A percentile compares a stretch with the other conserved stretches of the same genome.
Conservation (phyloP, 1,140 invertebrate genomes). For the Ceratina japonica region DNA sequence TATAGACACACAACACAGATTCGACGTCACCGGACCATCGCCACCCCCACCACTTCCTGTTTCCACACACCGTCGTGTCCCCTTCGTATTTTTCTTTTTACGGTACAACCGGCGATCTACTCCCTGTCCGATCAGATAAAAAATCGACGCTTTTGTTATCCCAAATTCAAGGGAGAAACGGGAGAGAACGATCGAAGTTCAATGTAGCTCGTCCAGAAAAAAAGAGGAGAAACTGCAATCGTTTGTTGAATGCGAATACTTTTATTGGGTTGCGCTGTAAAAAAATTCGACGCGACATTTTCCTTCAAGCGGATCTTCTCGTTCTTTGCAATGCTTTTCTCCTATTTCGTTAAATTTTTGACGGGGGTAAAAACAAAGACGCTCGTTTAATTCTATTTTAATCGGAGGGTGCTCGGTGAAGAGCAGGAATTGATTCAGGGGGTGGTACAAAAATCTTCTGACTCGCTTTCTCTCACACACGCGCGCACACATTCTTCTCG, state of each 20-base stretch:
- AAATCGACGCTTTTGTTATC: neutral
- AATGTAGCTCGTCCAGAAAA: neutral
- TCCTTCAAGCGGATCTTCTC: slow-evolving; percentile 19
- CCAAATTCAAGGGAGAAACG: neutral
- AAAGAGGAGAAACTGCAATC: neutral
- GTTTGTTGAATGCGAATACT: slow-evolving; percentile 26
- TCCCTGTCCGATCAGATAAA: neutral
- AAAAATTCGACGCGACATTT: slow-evolving; percentile 29
- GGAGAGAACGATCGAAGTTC: neutral
- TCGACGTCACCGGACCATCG: slow-evolving; percentile 17
- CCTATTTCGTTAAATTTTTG: neutral
- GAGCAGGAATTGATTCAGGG: slow-evolving; percentile 47
- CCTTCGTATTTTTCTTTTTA: neutral
- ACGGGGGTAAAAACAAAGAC: slow-evolving; percentile 5
- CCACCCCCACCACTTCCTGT: slow-evolving; percentile 34
- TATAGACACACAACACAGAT: slow-evolving; percentile 35
- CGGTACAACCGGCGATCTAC: neutral
- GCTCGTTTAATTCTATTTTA: slow-evolving; percentile 33
- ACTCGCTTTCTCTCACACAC: neutral
- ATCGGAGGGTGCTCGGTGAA: slow-evolving; percentile 38
- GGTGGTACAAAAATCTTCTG: slow-evolving; percentile 51
- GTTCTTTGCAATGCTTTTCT: neutral
- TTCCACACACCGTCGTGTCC: slow-evolving; percentile 1
- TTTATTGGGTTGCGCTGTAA: slow-evolving; percentile 37
- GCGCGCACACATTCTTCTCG: neutral